Evolutionary conservation across 2,113 vertebrate genomes (phyloP), one percentile per base, ranked within the genome.

Genomic region (Dicerorhinus sumatrensis): DNA sequence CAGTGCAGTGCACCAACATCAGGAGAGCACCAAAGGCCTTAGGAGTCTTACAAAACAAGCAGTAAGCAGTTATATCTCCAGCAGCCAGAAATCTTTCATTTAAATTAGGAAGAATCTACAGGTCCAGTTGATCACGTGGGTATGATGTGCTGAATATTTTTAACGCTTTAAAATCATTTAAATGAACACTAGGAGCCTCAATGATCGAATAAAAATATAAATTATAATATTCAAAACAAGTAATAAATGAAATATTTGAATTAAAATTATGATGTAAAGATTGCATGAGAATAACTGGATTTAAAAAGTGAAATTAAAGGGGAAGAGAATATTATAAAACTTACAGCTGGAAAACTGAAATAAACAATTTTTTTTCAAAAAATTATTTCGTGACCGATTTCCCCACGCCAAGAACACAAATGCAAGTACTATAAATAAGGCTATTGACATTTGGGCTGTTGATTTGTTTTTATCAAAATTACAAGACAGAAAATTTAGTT

Each of bases 261-360:
- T 65, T 70, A 92, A 97, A 94, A 63, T 60, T 56, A 33, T 20
- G 16, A 36, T 69, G 67, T 56, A 75, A 96, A 80, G 63, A 36
- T 29, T 67, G 63, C 69, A 27, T 18, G 88, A 70, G 11, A 93
- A 58, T 90, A 89, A 79, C 23, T 54, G 51, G 0, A 75, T 94
- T 87, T 95, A 36, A 72, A 97, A 97, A 90, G n/a, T 91, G 94
- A 87, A 96, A 94, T 33, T 48, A 92, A 72, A n/a, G 36, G n/a
- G 12, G 29, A 80, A 70, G 42, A 89, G 54, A 39, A 77, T 83
- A 83, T 31, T 60, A 54, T 39, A 85, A 95, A 94, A n/a, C 73
- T 76, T 90, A 72, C 67, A 81, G 54, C 1, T 51, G 14, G 27
- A 83, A 91, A 97, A 89, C 62, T 48, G n/a, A 62, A 80, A 76